phyloP scores from a whole-genome alignment of 2,113 vertebrate genomes.

The Chloebia gouldiae region DNA sequence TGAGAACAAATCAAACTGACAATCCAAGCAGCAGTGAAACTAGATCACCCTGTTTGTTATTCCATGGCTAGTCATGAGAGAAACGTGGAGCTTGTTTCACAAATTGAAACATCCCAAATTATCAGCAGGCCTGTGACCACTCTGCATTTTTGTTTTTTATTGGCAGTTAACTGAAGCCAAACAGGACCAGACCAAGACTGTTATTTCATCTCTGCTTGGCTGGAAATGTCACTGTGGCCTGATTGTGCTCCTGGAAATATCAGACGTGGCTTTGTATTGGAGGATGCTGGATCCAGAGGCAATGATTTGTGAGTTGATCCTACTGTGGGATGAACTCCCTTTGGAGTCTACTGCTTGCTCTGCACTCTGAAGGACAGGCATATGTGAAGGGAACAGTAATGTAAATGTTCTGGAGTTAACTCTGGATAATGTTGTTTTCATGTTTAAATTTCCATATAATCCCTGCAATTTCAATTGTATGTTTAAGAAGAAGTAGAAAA shows the following conservation, averaged over 20 bases:
- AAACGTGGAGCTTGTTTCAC: constrained; percentile 17
- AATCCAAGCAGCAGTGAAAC: constrained; percentile 31
- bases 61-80: not conserved
- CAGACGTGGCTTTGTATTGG: not conserved
- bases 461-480: not conserved
- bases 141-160: not conserved
- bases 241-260: not conserved
- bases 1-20: constrained; percentile 44
- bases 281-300: not conserved
- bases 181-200: not conserved
- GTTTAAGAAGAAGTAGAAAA: not conserved
- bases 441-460: not conserved
- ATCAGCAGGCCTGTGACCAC: not conserved
- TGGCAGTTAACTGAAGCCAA: constrained; percentile 11
- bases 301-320: not conserved
- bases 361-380: not conserved
- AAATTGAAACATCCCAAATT: constrained; percentile 44
- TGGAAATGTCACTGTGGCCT: not conserved
- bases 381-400: not conserved
- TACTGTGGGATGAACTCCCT: not conserved
- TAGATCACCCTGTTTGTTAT: constrained; percentile 33
- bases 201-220: constrained; percentile 13
- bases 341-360: not conserved
- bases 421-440: not conserved
- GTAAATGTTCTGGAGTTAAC: not conserved